Base-by-base conservation (phyloP, 2,797 vertebrate species). In the Enteromius treurensis region DNA sequence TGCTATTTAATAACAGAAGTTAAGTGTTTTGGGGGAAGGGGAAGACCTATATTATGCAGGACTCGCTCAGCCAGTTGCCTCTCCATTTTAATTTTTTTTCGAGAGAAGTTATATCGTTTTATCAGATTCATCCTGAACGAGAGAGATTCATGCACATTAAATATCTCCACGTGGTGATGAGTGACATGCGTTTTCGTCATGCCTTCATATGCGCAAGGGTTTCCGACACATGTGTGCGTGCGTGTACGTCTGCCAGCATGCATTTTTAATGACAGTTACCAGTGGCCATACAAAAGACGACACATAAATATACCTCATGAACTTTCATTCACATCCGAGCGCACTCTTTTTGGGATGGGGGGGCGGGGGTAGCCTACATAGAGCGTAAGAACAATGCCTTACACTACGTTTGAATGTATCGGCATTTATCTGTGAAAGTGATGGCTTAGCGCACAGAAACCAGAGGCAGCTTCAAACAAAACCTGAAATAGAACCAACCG, bases 341-440 rank as follows among this genome's bases (percentile, higher is more conserved):
- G 76, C 34, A 84, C 49, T 93, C 89, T 90, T 95, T 94, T 96
- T n/a, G 10, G 60, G 75, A 29, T 40, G 70, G 45, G 45, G 1
- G 7, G 17, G 21, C 4, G 3, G 32, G 29, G 42, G 95, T 95
- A 92, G 93, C 45, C 10, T 26, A 96, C 94, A 95, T 92, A 95
- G 93, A 93, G 92, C 90, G 96, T 94, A 95, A 97, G 95, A 96
- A 97, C 96, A 97, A 98, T 98, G 97, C 97, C 97, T 99, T 99
- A 99, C 94, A 93, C 94, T 97, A 96, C 95, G 96, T 96, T 71
- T 97, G 97, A 97, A 97, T 97, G 96, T 97, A 95, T 96, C 93
- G 95, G 96, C 95, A 96, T 96, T 95, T 95, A 95, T 95, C 94
- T 96, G 95, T 95, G 94, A 93, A 94, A 93, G 93, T 93, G 93